Evolutionary conservation across 2,113 vertebrate species (phyloP), one percentile per base, ranked within the genome.

Genomic region (Irena cyanogastra): DNA sequence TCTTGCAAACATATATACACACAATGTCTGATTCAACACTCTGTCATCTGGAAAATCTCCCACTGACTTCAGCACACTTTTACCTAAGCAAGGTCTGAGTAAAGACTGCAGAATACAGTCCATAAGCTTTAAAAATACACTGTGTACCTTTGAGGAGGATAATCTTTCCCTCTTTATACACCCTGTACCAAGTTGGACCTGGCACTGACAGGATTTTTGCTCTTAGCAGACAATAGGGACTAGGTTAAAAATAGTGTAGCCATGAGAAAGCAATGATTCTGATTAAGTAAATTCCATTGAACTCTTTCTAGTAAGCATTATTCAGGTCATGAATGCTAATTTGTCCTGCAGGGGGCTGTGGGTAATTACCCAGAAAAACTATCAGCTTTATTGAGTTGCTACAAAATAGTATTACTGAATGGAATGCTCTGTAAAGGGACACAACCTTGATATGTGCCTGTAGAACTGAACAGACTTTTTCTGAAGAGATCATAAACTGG

Each of bases 251-350:
- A 97, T 96, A 97, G 95, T 83, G 91, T 96, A 97, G 95, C 91
- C 95, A 98, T 33, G 95, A 98, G 97, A 98, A 98, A 97, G 95
- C 92, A 97, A 97, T 96, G 96, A 98, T 97, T 98, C 98, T 98
- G 98, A 98, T 98, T 98, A 98, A 98, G 96, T 98, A 98, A 98
- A 98, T 98, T 98, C 97, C 95, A 98, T 97, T 98, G 98, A 98
- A 98, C 97, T 98, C 97, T 98, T 98, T 98, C 97, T 98, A 98
- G 97, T 97, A 98, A 98, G 97, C 96, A 98, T 98, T 98, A 98
- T 98, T 98, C 97, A 98, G 97, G 98, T 98, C 98, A 98, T 97
- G 97, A 98, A 98, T 98, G 98, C 97, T 98, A 98, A 98, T 98
- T 98, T 98, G 97, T 98, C 97, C 97, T 98, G 97, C 97, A 98